Conservation (phyloP, 92 coral and sea anemone genomes). For the Isaurus tuberculatus region DNA sequence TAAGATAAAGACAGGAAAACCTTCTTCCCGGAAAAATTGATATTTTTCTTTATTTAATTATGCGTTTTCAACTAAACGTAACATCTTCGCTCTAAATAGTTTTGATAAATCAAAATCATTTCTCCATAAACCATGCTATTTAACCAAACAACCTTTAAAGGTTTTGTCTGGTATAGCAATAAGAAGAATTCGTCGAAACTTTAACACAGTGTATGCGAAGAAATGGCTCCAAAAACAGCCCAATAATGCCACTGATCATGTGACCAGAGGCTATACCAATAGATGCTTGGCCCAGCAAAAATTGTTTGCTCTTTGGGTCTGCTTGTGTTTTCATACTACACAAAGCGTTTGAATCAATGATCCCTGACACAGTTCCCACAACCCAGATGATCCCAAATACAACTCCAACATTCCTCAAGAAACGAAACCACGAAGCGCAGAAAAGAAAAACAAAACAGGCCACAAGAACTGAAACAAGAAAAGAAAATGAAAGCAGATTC, state of each 20-base stretch:
- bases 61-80: no score
- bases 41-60: no score
- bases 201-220: slow-evolving; percentile 23
- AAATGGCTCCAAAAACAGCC: slow-evolving; percentile 32
- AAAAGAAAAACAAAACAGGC: slow-evolving; percentile 15
- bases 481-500: background rate
- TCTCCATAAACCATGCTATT: no score
- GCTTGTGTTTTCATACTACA: slow-evolving; percentile 20
- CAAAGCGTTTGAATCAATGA: slow-evolving; percentile 28
- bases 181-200: background rate
- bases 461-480: background rate
- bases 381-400: slow-evolving; percentile 1
- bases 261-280: slow-evolving; percentile 37
- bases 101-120: no score
- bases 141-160: no score
- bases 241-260: slow-evolving; percentile 44
- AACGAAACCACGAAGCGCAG: slow-evolving; percentile 35
- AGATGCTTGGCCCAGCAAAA: slow-evolving; percentile 27
- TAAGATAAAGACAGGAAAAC: no score
- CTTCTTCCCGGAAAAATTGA: no score
- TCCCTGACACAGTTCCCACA: background rate
- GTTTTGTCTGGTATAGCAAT: slow-evolving; percentile 31
- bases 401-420: slow-evolving; percentile 1
- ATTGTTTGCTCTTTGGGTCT: slow-evolving; percentile 15
- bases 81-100: no score